phyloP scores from a whole-genome alignment of 2,113 vertebrate species.

The Baryphthengus martii region DNA sequence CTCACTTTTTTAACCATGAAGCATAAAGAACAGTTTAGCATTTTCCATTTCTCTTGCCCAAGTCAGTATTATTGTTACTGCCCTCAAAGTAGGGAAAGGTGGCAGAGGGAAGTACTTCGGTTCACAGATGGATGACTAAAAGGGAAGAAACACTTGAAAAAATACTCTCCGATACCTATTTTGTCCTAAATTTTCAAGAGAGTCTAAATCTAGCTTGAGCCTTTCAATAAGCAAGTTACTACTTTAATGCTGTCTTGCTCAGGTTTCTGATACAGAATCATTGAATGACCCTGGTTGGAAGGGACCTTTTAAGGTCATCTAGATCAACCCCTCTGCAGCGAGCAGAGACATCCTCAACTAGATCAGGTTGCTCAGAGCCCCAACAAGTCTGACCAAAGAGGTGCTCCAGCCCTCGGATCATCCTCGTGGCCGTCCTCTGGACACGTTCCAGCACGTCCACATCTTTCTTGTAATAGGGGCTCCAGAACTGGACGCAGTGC shows the following conservation, averaged over 20 bases:
- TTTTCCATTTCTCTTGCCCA: not conserved
- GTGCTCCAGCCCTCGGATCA: too few species aligned
- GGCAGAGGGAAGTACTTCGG: not conserved
- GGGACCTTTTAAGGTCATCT: too few species aligned
- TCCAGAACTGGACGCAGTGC: too few species aligned
- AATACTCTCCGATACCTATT: not conserved
- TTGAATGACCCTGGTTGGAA: too few species aligned
- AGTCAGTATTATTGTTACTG: not conserved
- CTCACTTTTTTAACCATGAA: not conserved
- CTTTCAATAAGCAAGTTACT: not conserved
- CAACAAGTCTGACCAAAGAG: too few species aligned
- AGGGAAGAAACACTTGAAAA: not conserved
- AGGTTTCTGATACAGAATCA: not conserved
- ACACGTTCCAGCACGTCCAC: too few species aligned
- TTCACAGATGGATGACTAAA: not conserved
- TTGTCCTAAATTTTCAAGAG: not conserved
- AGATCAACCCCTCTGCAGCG: too few species aligned
- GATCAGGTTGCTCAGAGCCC: too few species aligned
- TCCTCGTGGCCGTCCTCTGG: too few species aligned
- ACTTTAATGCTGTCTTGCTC: not conserved
- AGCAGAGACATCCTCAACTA: too few species aligned
- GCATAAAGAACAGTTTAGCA: not conserved
- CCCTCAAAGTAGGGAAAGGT: not conserved
- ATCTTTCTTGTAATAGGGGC: too few species aligned
- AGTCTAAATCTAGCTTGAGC: not conserved